Base-by-base conservation (phyloP, 2,113 vertebrate genomes). In the Tachycineta bicolor region DNA sequence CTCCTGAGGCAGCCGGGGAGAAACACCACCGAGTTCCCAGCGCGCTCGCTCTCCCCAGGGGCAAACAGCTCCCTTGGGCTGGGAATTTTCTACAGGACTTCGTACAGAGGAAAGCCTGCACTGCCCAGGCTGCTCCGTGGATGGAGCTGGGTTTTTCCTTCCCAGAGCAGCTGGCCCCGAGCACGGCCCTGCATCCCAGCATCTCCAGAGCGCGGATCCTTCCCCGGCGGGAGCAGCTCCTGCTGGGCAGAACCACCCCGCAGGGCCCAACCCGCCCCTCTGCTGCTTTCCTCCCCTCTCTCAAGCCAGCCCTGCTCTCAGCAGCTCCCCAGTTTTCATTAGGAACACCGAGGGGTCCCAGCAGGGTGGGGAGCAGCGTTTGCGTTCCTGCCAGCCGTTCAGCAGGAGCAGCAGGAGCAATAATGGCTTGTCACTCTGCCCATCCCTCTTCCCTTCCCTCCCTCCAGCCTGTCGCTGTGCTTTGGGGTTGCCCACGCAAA, bases 161-260 rank as follows among this genome's bases (percentile, higher is more conserved):
- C 41, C n/a, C 46, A 37, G 63, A 73, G 41, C 8, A 21, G 17
- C 31, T 58, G 56, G 18, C 1, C 33, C 28, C 13, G 59, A 22
- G 44, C 53, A 2, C 2, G 5, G 78, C 37, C 33, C 41, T 17
- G 9, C 4, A 6, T 6, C 23, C 50, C 84, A 75, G 55, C 67
- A 67, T 4, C 47, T 12, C 9, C 34, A 5, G 62, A 21, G 28
- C 50, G 3, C 28, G 2, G 14, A 13, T 6, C 34, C n/a, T 55
- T 10, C 16, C 37, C 17, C 4, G 0, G 1, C 0, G 0, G 44
- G 29, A 71, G 29, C n/a, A 50, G 7, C 26, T 52, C 53, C 1
- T 17, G 41, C 39, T 6, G 20, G 59, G 28, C 41, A 56, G 65
- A 21, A 5, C 67, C 16, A 7, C 17, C 39, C 58, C 20, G 12